Base-by-base conservation (phyloP, 2,888 invertebrate genomes). In the Phortica okadai region DNA sequence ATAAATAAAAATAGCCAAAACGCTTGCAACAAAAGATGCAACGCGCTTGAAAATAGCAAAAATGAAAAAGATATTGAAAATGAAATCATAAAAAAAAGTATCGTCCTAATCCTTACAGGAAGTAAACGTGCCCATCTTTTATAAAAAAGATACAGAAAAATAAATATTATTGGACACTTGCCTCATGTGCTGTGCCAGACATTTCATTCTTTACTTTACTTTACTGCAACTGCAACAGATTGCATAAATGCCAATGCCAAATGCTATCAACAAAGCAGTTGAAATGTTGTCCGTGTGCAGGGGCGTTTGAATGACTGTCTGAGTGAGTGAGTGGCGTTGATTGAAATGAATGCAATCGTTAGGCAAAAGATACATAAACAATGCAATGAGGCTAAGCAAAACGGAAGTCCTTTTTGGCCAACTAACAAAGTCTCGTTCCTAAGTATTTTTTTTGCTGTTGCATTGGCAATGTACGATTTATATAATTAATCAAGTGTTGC, bases 131-230 rank as follows among this genome's bases (percentile, higher is more conserved):
- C 59, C 33, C n/a, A 59, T 16, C 59, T 59, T n/a, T 59, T 59
- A 59, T 59, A 5, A 50, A 6, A 33, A 33, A 33, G 4, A 33
- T 33, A 33, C 33, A 54, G 11, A 54, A 54, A 54, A 54, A 54
- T n/a, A 54, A 59, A 59, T 16, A 59, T 59, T 59, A 59, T 59
- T 59, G n/a, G 21, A 16, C 21, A 59, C 21, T 79, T 78, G 62
- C 56, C 72, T 72, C 75, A 74, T 76, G 56, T 76, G 82, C 85
- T 87, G 84, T 80, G 87, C 84, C 87, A 80, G 81, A 11, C 5
- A 6, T 50, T 50, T 50, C 50, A 50, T 50, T 50, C 50, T 50
- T 14, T 10, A 45, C 14, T 50, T 50, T 6, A 14, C 10, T 14
- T 14, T 14, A 59, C 21, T 16, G 2, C 16, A 59, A 59, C 59